Conservation (phyloP, 2,113 vertebrate genomes). For the Bothrops jararaca region DNA sequence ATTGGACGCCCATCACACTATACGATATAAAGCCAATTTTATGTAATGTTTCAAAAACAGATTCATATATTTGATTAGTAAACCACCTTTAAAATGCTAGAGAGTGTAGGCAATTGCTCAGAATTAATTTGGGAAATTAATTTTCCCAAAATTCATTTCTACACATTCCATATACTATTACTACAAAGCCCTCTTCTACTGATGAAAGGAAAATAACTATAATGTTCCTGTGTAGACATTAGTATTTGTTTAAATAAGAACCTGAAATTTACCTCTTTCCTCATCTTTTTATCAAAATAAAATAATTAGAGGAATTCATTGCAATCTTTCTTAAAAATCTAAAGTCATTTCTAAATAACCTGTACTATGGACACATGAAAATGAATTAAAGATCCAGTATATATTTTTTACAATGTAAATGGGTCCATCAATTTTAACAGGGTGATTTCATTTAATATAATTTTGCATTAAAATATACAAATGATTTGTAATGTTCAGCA, state of each 20-base stretch:
- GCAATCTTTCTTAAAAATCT: neutral
- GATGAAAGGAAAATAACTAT: neutral
- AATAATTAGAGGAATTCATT: neutral
- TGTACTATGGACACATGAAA: neutral
- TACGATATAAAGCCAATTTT: neutral
- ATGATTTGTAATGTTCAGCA: neutral
- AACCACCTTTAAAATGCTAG: neutral
- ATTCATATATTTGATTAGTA: neutral
- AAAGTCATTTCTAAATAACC: neutral
- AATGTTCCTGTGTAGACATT: neutral
- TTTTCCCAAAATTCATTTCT: neutral
- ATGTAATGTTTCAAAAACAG: neutral
- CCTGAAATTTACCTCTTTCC: neutral
- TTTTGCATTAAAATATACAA: neutral
- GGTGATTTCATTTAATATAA: neutral
- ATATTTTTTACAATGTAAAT: neutral
- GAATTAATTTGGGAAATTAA: neutral
- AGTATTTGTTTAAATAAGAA: neutral
- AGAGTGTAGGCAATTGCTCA: neutral
- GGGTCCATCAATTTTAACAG: neutral
- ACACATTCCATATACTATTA: neutral
- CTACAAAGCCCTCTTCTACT: neutral
- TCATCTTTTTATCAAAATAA: neutral
- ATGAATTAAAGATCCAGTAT: neutral
- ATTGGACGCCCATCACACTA: constrained; percentile 91